Evolutionary conservation across 2,113 vertebrate genomes (phyloP).

Genomic region (Athene cunicularia): DNA sequence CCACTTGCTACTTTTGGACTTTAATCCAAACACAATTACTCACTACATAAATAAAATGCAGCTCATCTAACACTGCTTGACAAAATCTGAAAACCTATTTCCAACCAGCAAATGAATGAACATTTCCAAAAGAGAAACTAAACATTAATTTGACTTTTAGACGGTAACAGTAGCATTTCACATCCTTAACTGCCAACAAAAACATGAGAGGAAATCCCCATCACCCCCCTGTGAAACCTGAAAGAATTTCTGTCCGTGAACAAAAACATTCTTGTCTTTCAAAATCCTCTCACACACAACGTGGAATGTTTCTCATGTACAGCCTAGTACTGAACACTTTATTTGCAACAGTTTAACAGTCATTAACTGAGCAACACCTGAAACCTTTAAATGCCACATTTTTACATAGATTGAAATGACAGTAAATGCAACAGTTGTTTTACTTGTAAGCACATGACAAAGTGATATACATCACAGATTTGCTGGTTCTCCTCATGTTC

Average conservation of each 20-base stretch:
- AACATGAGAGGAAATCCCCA: slow-evolving; percentile 66
- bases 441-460: slow-evolving; percentile 69
- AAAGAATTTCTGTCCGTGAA: slow-evolving; percentile 57
- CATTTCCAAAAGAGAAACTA: slow-evolving; percentile 73
- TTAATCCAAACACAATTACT: slow-evolving; percentile 38
- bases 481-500: slow-evolving; percentile 80
- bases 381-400: slow-evolving; percentile 81
- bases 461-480: slow-evolving; percentile 72
- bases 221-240: slow-evolving; percentile 51
- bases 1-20: slow-evolving; percentile 17
- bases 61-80: slow-evolving; percentile 37
- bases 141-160: slow-evolving; percentile 68
- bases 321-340: slow-evolving; percentile 69
- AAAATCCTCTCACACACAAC: slow-evolving; percentile 53
- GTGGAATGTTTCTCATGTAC: slow-evolving; percentile 79
- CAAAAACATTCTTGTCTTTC: slow-evolving; percentile 66
- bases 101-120: slow-evolving; percentile 51
- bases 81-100: slow-evolving; percentile 30
- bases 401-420: slow-evolving; percentile 71
- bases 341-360: slow-evolving; percentile 76
- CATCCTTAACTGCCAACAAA: slow-evolving; percentile 65
- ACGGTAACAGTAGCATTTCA: slow-evolving; percentile 72
- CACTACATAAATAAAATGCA: slow-evolving; percentile 47
- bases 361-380: slow-evolving; percentile 78
- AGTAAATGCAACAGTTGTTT: slow-evolving; percentile 75